phyloP scores from a whole-genome alignment of 2,888 invertebrate genomes.

The Drosophila phalerata region DNA sequence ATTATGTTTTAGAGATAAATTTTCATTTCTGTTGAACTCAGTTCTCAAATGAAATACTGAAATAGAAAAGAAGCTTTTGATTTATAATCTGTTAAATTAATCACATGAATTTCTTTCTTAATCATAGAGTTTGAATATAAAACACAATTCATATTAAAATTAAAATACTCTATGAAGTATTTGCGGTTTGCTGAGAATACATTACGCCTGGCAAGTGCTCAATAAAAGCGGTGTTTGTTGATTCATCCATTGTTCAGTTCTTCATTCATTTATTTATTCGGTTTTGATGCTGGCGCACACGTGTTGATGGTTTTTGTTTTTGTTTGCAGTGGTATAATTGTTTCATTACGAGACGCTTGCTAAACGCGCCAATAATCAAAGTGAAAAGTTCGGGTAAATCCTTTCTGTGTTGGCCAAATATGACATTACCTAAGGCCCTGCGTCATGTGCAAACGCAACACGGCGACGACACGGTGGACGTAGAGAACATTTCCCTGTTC shows the following conservation, averaged over 20 bases:
- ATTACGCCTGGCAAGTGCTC: conserved; percentile 52
- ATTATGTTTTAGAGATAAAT: too few relatives aligned
- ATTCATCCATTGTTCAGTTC: background rate
- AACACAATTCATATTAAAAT: too few relatives aligned
- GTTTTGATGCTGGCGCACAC: conserved; percentile 30
- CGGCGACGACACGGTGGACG: conserved; percentile 55
- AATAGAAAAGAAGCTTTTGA: too few relatives aligned
- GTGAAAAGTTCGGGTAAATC: conserved; percentile 17
- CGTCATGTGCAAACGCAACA: conserved; percentile 66
- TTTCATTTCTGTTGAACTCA: too few relatives aligned
- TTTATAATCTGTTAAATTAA: too few relatives aligned
- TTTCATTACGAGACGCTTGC: conserved; percentile 23
- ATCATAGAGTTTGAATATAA: too few relatives aligned
- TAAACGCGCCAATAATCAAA: conserved; percentile 38
- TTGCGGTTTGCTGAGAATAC: conserved; percentile 30
- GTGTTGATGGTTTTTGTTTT: conserved; percentile 61
- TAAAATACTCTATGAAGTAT: conserved; percentile 42
- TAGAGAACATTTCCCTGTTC: conserved; percentile 74
- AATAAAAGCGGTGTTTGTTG: background rate
- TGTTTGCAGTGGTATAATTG: conserved; percentile 49
- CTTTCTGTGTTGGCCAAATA: conserved; percentile 36
- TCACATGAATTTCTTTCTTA: too few relatives aligned
- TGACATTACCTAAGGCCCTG: conserved; percentile 54
- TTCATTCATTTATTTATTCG: background rate
- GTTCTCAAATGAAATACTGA: too few relatives aligned